Base-by-base conservation (phyloP, 2,888 invertebrate species). In the Julus scandinavius region DNA sequence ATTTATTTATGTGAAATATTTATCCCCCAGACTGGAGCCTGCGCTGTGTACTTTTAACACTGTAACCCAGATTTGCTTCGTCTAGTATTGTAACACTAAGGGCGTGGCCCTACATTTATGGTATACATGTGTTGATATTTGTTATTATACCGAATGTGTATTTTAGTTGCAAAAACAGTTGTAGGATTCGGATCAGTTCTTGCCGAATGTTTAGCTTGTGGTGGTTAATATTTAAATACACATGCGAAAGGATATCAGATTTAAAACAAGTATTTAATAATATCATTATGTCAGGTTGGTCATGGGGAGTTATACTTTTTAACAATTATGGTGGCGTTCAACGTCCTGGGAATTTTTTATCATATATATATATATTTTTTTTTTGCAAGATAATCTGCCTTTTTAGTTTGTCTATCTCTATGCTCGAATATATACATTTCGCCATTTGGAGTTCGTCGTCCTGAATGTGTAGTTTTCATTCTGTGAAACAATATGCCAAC, bases 31-130 rank as follows among this genome's bases (percentile, higher is more conserved):
- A 38, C 80, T 80, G 80, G 80, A 80, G 80, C 80, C 80, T 80
- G 38, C 13, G 38, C 13, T 29, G 38, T 80, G 38, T 38, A 80
- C 80, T 80, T 80, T 80, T 80, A 80, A 38, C 80, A 80, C 29
- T 80, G 80, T 80, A 80, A 80, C 80, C 80, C 80, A 29, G 80
- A 80, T 80, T 80, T 80, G 29, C 80, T 80, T 80, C 80, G 80
- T 13, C 7, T 11, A 13, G 38, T 29, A 72, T 72, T 29, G 7
- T 72, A 29, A 72, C 29, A 72, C 29, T 72, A 29, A 80, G 80
- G 80, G 80, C 38, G 80, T 80, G 72, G 80, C 38, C 80, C 7
- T 80, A 11, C 38, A n/a, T n/a, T n/a, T n/a, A n/a, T n/a, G n/a
- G n/a, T n/a, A 80, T 80, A 38, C 20, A 9, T 20, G 80, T 15